Evolutionary conservation across 2,888 invertebrate genomes (phyloP).

Genomic region (Bugulina stolonifera): DNA sequence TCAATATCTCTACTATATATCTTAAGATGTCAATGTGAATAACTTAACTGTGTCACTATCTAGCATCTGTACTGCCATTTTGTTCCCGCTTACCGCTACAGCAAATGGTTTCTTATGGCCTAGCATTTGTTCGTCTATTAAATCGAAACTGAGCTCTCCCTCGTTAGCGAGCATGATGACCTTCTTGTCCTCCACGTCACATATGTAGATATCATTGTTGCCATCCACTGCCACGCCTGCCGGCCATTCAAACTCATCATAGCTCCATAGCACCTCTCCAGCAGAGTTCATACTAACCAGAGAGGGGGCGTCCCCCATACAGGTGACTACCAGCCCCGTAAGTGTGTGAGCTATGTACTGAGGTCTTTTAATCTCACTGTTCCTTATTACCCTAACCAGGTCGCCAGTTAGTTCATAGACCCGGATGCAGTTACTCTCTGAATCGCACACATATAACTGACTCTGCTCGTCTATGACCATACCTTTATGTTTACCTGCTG

Average conservation of each 20-base stretch:
- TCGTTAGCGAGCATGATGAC: not conserved
- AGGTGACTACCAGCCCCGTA: not conserved
- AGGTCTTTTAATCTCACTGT: not conserved
- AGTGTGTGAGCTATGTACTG: not conserved
- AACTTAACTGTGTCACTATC: not conserved
- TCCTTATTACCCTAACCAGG: not conserved
- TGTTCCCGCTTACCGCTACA: not conserved
- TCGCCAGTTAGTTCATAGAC: not conserved
- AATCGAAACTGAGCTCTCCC: not conserved
- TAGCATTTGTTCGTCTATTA: not conserved
- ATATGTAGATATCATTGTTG: constrained; percentile 11
- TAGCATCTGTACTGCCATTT: not conserved
- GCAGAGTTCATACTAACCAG: not conserved
- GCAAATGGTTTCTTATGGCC: not conserved
- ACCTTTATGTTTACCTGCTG: constrained; percentile 1
- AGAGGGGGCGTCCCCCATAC: not conserved
- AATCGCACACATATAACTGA: not conserved
- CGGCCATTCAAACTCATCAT: constrained; percentile 4
- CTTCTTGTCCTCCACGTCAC: not conserved
- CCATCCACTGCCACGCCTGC: not conserved
- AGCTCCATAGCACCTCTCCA: not conserved
- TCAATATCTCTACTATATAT: no score
- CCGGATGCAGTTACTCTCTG: not conserved
- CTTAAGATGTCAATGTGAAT: not conserved
- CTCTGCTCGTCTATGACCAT: not conserved